Conservation (phyloP, 2,113 vertebrate species). For the Rissa tridactyla region DNA sequence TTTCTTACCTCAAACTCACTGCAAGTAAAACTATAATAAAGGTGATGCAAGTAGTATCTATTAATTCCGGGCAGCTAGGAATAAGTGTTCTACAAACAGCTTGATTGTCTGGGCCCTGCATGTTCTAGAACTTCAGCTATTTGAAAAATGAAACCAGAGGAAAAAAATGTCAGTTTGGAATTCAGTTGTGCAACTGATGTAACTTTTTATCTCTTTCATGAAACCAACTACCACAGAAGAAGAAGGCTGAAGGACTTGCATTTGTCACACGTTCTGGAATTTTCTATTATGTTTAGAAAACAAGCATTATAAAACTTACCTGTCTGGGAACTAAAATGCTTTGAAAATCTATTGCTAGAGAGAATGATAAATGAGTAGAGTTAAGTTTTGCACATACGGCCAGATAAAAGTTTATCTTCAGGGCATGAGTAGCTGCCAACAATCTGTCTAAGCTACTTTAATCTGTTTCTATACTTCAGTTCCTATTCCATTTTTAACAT, state of each 20-base stretch:
- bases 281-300: conserved; percentile 56
- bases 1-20: background rate
- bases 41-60: background rate
- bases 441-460: conserved; percentile 83
- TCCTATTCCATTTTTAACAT: conserved; percentile 75
- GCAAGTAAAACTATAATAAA: background rate
- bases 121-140: background rate
- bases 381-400: conserved; percentile 80
- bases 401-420: conserved; percentile 84
- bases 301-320: conserved; percentile 56
- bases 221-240: background rate
- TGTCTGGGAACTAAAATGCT: conserved; percentile 73
- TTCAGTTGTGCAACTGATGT: conserved; percentile 2
- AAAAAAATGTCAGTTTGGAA: background rate
- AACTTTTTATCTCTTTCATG: conserved; percentile 19
- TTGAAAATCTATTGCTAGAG: conserved; percentile 78
- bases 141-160: conserved; percentile 8
- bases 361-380: conserved; percentile 83
- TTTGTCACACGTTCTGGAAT: conserved; percentile 44
- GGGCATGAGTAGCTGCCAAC: conserved; percentile 83
- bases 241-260: conserved; percentile 1
- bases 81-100: background rate
- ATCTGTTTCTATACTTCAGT: conserved; percentile 81
- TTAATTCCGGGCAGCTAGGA: background rate
- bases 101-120: background rate